Percentiles rank a stretch among this genome's conserved stretches.
Conservation (phyloP, 2,888 invertebrate species). For the Meandrusa payeni region DNA sequence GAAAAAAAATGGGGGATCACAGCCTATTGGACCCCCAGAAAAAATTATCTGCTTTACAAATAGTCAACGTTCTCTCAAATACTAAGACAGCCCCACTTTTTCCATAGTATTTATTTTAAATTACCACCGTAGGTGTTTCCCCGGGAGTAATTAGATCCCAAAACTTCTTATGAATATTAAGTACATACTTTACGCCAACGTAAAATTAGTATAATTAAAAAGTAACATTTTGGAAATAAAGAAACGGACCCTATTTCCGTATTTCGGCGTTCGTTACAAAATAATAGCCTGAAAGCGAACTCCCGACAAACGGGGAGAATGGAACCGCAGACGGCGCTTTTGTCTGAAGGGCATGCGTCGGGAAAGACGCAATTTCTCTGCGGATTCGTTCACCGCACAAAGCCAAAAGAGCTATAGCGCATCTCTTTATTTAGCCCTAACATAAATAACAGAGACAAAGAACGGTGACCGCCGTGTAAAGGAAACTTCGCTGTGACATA, state of each 20-base stretch:
- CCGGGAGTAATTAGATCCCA: too few species aligned
- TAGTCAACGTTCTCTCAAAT: too few species aligned
- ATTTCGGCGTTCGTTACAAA: slow-evolving; percentile 14
- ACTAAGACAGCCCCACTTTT: too few species aligned
- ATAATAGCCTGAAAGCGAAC: slow-evolving; percentile 14
- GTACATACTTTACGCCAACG: slow-evolving; percentile 1
- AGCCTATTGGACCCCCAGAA: too few species aligned
- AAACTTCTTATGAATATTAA: too few species aligned
- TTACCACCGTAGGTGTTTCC: too few species aligned
- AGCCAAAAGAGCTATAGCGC: slow-evolving; percentile 13
- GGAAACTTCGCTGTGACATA: slow-evolving; percentile 5
- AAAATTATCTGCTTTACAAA: too few species aligned
- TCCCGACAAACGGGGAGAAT: slow-evolving; percentile 7
- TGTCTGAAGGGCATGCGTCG: slow-evolving; percentile 21
- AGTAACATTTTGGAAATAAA: slow-evolving; percentile 1
- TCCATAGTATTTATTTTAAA: too few species aligned
- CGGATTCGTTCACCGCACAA: slow-evolving; percentile 20
- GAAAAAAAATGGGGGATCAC: too few species aligned
- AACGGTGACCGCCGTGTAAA: slow-evolving; percentile 13
- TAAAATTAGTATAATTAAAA: slow-evolving; percentile 3
- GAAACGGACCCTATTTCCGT: slow-evolving; percentile 1
- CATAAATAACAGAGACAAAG: slow-evolving; percentile 20
- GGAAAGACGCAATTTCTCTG: slow-evolving; percentile 21
- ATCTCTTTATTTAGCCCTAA: slow-evolving; percentile 19
- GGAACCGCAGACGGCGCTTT: slow-evolving; percentile 22